A percentile compares a stretch with the other conserved stretches of the same genome.
These are phyloP conservation scores for Aphidius colemani DNA, from an alignment of 2,888 invertebrate species.

Conservation along the genomic window DNA sequence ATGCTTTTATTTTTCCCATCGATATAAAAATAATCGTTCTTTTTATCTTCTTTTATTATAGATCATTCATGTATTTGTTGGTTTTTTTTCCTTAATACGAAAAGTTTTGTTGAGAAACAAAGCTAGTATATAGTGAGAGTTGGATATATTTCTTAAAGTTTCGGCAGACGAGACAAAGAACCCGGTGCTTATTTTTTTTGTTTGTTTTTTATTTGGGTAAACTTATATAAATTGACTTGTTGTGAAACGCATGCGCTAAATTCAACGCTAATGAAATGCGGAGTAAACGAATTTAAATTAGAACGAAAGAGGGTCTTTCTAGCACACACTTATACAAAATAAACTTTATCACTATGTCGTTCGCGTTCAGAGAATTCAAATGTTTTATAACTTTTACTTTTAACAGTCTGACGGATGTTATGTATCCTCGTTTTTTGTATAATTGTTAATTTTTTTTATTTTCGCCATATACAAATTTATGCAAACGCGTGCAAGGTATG, in stretches of 20 bases:
- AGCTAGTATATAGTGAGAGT: no score
- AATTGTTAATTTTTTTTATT: neutral
- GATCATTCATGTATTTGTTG: slow-evolving; percentile 8
- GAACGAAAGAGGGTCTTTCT: slow-evolving; percentile 27
- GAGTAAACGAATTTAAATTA: slow-evolving; percentile 49
- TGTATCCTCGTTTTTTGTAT: slow-evolving; percentile 1
- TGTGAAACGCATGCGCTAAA: slow-evolving; percentile 10
- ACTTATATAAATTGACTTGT: slow-evolving; percentile 1
- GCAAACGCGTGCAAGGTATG: no score
- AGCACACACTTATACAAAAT: slow-evolving; percentile 14
- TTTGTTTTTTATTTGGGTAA: slow-evolving; percentile 2
- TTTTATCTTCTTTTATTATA: neutral
- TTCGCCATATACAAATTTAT: no score
- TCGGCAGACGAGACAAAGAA: slow-evolving; percentile 36
- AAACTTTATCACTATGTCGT: slow-evolving; percentile 23
- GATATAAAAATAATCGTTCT: neutral
- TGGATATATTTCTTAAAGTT: slow-evolving; percentile 21
- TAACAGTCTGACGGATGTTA: neutral
- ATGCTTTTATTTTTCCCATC: slow-evolving; percentile 5
- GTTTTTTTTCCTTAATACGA: no score
- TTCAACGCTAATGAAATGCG: slow-evolving; percentile 40
- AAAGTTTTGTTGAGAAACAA: no score
- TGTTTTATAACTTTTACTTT: slow-evolving; percentile 2
- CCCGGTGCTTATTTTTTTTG: slow-evolving; percentile 19
- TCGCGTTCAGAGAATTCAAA: slow-evolving; percentile 26